Evolutionary conservation across 37 sponge, comb jelly and placozoan genomes (phyloP), one percentile per base, ranked within the genome.

Genomic region (Dysidea cf. avara): DNA sequence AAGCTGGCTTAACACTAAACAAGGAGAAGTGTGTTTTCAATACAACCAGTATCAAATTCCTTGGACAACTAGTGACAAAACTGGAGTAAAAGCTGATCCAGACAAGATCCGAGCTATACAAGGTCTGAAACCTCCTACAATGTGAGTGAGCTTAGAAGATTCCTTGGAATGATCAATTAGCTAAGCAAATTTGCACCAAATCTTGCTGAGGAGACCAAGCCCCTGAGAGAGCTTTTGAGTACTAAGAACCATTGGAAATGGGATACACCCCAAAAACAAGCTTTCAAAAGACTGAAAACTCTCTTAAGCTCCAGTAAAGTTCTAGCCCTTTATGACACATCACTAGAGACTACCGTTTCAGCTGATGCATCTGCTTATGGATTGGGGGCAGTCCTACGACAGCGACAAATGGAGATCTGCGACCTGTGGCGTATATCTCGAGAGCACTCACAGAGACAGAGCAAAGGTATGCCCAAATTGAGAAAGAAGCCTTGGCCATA

Each of bases 151-250:
- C 34, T 76, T 16, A 26, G 66, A 20, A 17, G 77, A 2, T 76
- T 76, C 53, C 66, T 76, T 1, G 79, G 69, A 37, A 78, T 78
- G 79, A 29, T 56, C 7, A 78, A 78, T 36, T 40, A 55, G 3
- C 69, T 68, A 6, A 22, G 33, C 22, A 33, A 60, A 26, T 74
- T 74, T 34, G 20, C 33, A 61, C 75, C 75, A 1, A 20, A 61
- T n/a, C 36, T 77, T 2, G 54, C 78, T 20, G 67, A 66, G 16
- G 39, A 18, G 3, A 77, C 53, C 3, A 49, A 40, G 13, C 78
- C 53, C 26, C 55, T 77, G 18, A 25, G 67, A 24, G 65, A 52
- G 21, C 55, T 77, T 21, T 51, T 77, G 28, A 64, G 53, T 33
- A n/a, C 49, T 26, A 49, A 50, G 53, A 53, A 39, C 24, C 56